A percentile compares a stretch with the other conserved stretches of the same genome.
Conservation (phyloP, 2,113 vertebrate genomes). For the Podilymbus podiceps region DNA sequence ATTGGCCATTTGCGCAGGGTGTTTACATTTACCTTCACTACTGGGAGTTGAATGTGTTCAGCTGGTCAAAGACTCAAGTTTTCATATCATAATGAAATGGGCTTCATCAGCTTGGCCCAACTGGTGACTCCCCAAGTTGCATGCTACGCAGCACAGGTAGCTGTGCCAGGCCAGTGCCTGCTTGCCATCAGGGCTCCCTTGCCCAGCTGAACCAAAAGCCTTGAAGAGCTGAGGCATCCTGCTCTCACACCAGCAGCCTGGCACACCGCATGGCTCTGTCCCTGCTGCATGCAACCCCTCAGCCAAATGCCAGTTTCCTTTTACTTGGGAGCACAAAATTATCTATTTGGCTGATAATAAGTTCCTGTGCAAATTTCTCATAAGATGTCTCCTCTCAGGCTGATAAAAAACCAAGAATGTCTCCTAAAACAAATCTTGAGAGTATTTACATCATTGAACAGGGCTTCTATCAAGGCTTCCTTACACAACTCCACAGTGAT, state of each 20-base stretch:
- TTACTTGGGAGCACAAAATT: background rate
- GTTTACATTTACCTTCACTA: background rate
- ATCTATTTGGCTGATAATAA: background rate
- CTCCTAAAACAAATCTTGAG: background rate
- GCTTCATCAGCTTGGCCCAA: background rate
- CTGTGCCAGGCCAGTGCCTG: rapidly evolving
- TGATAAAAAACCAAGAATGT: background rate
- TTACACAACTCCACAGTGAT: background rate
- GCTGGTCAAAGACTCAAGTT: background rate
- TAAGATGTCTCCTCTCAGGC: background rate
- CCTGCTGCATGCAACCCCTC: background rate
- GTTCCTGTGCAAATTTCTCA: background rate
- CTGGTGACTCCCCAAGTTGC: background rate
- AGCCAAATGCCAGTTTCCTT: background rate
- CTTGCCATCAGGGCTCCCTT: background rate
- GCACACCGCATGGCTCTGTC: background rate
- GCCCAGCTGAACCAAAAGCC: background rate
- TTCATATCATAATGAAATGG: background rate
- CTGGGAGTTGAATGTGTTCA: background rate
- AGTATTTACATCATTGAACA: background rate
- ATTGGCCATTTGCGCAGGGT: background rate
- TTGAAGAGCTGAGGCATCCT: background rate
- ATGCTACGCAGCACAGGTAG: background rate
- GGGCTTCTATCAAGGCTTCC: background rate
- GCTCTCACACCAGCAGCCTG: background rate